Conservation (phyloP, 2,113 vertebrate genomes). For the Boleophthalmus pectinirostris region DNA sequence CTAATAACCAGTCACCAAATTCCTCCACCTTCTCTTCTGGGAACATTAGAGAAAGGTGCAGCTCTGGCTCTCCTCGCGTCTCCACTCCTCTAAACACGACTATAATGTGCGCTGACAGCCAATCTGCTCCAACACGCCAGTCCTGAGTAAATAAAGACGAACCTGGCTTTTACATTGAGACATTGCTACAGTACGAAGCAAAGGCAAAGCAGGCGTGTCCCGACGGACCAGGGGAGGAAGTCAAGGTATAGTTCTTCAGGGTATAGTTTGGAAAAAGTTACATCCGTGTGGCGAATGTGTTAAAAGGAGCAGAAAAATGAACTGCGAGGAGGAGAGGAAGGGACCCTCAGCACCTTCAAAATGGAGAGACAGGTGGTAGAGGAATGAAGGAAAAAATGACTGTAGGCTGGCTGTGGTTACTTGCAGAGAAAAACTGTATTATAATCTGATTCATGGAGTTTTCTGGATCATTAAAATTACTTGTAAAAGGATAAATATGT, state of each 20-base stretch:
- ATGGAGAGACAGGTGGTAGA: constrained; percentile 55
- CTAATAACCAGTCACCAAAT: constrained; percentile 59
- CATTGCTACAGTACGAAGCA: constrained; percentile 23
- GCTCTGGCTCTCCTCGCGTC: constrained; percentile 43
- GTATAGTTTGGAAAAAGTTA: background rate
- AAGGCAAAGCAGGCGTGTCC: background rate
- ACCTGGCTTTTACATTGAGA: constrained; percentile 50
- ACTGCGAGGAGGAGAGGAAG: constrained; percentile 36
- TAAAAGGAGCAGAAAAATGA: constrained; percentile 23
- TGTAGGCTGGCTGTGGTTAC: constrained; percentile 19
- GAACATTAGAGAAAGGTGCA: constrained; percentile 76
- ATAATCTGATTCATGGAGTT: too few species aligned
- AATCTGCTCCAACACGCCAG: constrained; percentile 50
- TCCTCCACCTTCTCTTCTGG: constrained; percentile 73
- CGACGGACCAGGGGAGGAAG: background rate
- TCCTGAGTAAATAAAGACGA: constrained; percentile 44
- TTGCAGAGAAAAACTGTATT: too few species aligned
- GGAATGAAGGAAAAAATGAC: constrained; percentile 62
- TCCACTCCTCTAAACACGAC: constrained; percentile 59
- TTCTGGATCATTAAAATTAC: too few species aligned
- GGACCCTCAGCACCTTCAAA: constrained; percentile 48
- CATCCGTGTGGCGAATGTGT: constrained; percentile 1
- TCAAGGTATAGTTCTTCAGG: background rate
- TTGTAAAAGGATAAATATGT: too few species aligned
- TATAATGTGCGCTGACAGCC: constrained; percentile 60